Conservation (phyloP, 2,888 invertebrate species). For the Rhingia rostrata region DNA sequence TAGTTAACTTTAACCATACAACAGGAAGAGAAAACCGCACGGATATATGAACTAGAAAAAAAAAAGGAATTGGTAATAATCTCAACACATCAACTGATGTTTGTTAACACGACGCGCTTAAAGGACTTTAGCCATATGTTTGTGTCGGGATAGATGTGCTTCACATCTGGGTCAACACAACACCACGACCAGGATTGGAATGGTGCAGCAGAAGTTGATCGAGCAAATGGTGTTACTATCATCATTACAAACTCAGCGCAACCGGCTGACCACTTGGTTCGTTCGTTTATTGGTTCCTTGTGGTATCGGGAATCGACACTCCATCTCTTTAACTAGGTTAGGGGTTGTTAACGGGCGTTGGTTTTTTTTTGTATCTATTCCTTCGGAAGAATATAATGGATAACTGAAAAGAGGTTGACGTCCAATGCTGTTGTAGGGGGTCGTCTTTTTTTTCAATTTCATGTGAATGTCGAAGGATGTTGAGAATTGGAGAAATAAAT, state of each 20-base stretch:
- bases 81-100: slow-evolving; percentile 64
- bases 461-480: not conserved
- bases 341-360: slow-evolving; percentile 24
- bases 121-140: slow-evolving; percentile 49
- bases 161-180: slow-evolving; percentile 46
- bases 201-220: slow-evolving; percentile 56
- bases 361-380: not conserved
- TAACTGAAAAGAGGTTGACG: not conserved
- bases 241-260: slow-evolving; percentile 43
- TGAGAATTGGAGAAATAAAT: slow-evolving; percentile 41
- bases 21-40: not conserved
- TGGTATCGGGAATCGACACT: slow-evolving; percentile 41
- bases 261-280: slow-evolving; percentile 43
- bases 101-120: slow-evolving; percentile 65
- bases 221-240: slow-evolving; percentile 64
- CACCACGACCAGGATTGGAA: not conserved
- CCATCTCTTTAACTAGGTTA: slow-evolving; percentile 55
- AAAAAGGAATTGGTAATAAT: slow-evolving; percentile 23
- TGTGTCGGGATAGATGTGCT: slow-evolving; percentile 17
- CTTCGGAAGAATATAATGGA: slow-evolving; percentile 5
- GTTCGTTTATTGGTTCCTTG: slow-evolving; percentile 36
- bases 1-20: slow-evolving; percentile 12
- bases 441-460: slow-evolving; percentile 1
- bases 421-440: slow-evolving; percentile 3
- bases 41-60: no score